These are phyloP conservation scores for Lithophane ornitopus DNA, from an alignment of 2,888 invertebrate genomes.

Conservation along the genomic window DNA sequence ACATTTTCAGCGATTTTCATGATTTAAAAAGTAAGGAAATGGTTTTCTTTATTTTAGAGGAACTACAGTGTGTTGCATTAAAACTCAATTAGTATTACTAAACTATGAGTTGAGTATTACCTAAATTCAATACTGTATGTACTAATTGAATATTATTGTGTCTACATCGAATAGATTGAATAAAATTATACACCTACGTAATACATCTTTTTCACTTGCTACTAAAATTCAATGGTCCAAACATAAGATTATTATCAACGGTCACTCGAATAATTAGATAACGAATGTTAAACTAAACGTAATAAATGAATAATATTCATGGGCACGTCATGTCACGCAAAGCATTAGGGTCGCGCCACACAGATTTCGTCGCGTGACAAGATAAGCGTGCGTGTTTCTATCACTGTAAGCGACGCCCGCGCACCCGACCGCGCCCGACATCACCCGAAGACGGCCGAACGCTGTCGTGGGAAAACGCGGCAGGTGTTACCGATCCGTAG, in stretches of 20 bases:
- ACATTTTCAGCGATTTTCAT: neutral
- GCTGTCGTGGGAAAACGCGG: conserved; percentile 88
- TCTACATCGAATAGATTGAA: neutral
- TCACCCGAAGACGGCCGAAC: conserved; percentile 83
- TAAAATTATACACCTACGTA: neutral
- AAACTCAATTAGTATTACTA: neutral
- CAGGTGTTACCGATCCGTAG: conserved; percentile 89
- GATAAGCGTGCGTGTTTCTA: conserved; percentile 66
- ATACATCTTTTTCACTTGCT: conserved; percentile 2
- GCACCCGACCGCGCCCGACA: conserved; percentile 77
- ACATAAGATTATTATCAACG: conserved; percentile 41
- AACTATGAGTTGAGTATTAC: neutral
- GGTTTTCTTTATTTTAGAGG: neutral
- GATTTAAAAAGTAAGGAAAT: neutral
- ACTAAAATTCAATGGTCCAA: conserved; percentile 25
- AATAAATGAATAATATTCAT: conserved; percentile 66
- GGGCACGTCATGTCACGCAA: conserved; percentile 70
- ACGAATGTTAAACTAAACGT: conserved; percentile 53
- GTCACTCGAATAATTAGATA: conserved; percentile 50
- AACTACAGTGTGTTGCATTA: too few relatives aligned
- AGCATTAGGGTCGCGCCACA: conserved; percentile 76
- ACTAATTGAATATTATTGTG: neutral
- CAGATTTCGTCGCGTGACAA: conserved; percentile 80
- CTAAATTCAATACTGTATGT: too few relatives aligned
- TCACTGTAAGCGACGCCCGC: conserved; percentile 76